Conservation (phyloP, 1,140 invertebrate species). For the Musca vetustissima region DNA sequence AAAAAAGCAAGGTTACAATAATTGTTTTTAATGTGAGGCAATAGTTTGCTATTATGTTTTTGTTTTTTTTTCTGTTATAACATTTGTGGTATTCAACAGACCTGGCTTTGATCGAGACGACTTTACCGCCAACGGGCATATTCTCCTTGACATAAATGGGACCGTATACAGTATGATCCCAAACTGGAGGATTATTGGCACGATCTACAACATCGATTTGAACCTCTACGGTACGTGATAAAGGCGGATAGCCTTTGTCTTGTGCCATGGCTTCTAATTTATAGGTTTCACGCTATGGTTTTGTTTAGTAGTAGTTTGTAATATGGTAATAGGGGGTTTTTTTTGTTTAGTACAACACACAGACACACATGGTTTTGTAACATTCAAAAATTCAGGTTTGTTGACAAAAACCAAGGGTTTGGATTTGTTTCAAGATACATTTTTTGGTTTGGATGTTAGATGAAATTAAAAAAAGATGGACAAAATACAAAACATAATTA, state of each 20-base stretch:
- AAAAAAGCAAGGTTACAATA: neutral
- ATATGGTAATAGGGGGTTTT: neutral
- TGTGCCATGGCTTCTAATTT: conserved; percentile 95
- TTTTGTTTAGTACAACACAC: conserved; percentile 18
- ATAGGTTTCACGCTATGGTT: conserved; percentile 86
- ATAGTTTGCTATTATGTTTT: too few relatives aligned
- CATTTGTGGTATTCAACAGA: conserved; percentile 62
- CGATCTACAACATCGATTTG: conserved; percentile 97
- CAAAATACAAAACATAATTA: conserved; percentile 35
- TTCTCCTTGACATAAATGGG: conserved; percentile 97
- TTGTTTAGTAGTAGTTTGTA: conserved; percentile 18
- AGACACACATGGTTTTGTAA: conserved; percentile 22
- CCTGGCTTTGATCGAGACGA: conserved; percentile 97
- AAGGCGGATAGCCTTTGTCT: conserved; percentile 92
- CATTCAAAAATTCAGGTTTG: conserved; percentile 27
- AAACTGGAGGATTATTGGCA: conserved; percentile 94
- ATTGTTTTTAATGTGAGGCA: neutral
- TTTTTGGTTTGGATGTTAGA: neutral
- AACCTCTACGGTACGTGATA: conserved; percentile 92
- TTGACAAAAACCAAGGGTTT: conserved; percentile 11
- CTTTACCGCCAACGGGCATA: conserved; percentile 92
- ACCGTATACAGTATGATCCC: conserved; percentile 93
- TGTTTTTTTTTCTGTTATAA: neutral
- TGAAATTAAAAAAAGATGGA: conserved; percentile 29
- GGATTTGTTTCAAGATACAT: neutral